A percentile compares a stretch with the other conserved stretches of the same genome.
These are phyloP conservation scores for Hybos culiciformis DNA, from an alignment of 2,888 invertebrate species.

Conservation along the genomic window DNA sequence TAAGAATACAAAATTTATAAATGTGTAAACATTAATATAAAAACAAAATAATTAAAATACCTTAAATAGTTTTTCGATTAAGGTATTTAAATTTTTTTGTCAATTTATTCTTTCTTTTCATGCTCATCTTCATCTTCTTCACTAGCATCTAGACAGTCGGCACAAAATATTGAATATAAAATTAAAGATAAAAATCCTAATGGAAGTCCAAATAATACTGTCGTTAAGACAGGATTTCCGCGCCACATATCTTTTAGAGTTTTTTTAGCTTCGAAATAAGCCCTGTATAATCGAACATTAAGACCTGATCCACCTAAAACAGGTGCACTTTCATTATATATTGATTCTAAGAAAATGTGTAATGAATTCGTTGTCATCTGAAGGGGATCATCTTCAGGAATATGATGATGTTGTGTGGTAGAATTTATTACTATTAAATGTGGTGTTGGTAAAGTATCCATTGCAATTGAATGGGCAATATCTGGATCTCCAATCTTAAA, in stretches of 20 bases:
- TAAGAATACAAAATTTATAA: too few relatives aligned
- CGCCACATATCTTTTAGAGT: constrained; percentile 76
- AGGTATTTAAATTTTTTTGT: too few relatives aligned
- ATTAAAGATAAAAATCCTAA: constrained; percentile 86
- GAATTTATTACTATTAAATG: constrained; percentile 84
- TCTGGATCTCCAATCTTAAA: constrained; percentile 63
- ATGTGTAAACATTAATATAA: too few relatives aligned
- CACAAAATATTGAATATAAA: constrained; percentile 90
- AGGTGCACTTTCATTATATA: constrained; percentile 64
- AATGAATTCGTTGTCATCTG: constrained; percentile 59
- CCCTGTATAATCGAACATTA: constrained; percentile 60
- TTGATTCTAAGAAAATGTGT: constrained; percentile 32
- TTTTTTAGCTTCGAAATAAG: constrained; percentile 70
- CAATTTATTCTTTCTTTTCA: constrained; percentile 39
- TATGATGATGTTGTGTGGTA: constrained; percentile 80
- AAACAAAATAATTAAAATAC: too few relatives aligned
- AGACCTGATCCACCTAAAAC: constrained; percentile 77
- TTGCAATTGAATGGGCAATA: constrained; percentile 84
- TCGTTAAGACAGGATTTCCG: constrained; percentile 85
- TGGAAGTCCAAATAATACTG: constrained; percentile 87
- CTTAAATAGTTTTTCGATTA: too few relatives aligned
- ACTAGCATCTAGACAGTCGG: constrained; percentile 84
- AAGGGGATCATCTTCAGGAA: constrained; percentile 71
- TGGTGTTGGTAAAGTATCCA: constrained; percentile 71
- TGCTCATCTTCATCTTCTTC: constrained; percentile 52